phyloP scores from a whole-genome alignment of 2,113 vertebrate species.

The Himantopus leucocephalus region DNA sequence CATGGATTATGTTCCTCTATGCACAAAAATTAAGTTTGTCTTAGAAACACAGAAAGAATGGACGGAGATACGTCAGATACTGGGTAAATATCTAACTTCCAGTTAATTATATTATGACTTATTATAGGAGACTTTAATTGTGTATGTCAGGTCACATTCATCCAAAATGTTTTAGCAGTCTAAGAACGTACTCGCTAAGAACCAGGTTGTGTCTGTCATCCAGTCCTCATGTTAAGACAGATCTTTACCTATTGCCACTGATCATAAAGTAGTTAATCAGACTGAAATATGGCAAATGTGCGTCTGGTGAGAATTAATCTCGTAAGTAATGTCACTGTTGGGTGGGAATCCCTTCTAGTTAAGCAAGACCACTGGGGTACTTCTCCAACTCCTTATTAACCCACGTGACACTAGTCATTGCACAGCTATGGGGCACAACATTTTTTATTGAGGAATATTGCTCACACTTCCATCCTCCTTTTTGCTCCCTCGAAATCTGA shows the following conservation, averaged over 20 bases:
- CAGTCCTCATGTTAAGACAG: background rate
- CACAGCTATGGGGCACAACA: background rate
- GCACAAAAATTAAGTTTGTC: conserved; percentile 78
- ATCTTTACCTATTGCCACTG: background rate
- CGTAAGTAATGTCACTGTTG: background rate
- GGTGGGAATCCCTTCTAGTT: background rate
- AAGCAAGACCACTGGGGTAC: background rate
- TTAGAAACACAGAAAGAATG: conserved; percentile 82
- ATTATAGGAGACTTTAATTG: background rate
- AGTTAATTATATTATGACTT: background rate
- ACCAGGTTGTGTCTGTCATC: background rate
- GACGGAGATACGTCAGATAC: conserved; percentile 77
- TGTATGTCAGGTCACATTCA: background rate
- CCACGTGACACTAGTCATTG: background rate
- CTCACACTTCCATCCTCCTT: background rate
- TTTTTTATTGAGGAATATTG: background rate
- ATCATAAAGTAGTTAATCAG: background rate
- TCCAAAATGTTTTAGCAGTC: background rate
- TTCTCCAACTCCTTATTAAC: background rate
- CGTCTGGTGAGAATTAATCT: background rate
- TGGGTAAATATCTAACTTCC: conserved; percentile 67
- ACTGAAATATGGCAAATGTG: background rate
- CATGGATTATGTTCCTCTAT: conserved; percentile 80
- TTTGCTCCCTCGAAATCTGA: background rate
- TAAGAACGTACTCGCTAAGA: background rate